Conservation (phyloP, 2,888 invertebrate genomes). For the Congeria kusceri region DNA sequence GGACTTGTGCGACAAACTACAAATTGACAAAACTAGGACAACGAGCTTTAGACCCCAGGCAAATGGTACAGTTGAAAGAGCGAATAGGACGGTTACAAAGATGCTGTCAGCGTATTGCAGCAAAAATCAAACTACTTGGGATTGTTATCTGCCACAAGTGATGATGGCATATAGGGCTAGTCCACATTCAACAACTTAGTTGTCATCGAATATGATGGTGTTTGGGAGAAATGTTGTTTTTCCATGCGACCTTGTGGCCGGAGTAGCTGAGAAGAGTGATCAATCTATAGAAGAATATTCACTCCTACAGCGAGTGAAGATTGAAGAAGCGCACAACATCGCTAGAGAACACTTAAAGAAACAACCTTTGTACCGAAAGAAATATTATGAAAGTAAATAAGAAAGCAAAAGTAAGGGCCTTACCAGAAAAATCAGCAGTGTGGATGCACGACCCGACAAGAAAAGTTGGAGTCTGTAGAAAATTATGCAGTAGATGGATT, state of each 20-base stretch:
- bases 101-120: conserved; percentile 41
- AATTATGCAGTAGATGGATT: conserved; percentile 37
- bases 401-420: conserved; percentile 7
- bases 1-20: conserved; percentile 18
- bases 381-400: conserved; percentile 29
- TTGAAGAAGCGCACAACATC: conserved; percentile 6
- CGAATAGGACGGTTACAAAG: conserved; percentile 26
- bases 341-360: conserved; percentile 7
- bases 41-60: conserved; percentile 39
- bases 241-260: conserved; percentile 4
- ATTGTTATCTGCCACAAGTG: conserved; percentile 21
- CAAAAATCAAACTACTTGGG: conserved; percentile 22
- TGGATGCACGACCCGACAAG: conserved; percentile 29
- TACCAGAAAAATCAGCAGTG: neutral
- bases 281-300: too few species aligned
- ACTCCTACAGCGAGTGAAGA: neutral
- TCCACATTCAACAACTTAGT: neutral
- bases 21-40: conserved; percentile 4
- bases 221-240: conserved; percentile 5
- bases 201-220: conserved; percentile 27
- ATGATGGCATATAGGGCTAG: conserved; percentile 33
- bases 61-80: conserved; percentile 43
- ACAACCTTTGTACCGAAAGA: conserved; percentile 9
- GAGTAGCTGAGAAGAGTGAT: conserved; percentile 1
- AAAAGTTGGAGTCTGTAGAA: conserved; percentile 33